Percentiles rank a stretch among this genome's conserved stretches.
Conservation (phyloP, 2,113 vertebrate species). For the Poicephalus gulielmi region DNA sequence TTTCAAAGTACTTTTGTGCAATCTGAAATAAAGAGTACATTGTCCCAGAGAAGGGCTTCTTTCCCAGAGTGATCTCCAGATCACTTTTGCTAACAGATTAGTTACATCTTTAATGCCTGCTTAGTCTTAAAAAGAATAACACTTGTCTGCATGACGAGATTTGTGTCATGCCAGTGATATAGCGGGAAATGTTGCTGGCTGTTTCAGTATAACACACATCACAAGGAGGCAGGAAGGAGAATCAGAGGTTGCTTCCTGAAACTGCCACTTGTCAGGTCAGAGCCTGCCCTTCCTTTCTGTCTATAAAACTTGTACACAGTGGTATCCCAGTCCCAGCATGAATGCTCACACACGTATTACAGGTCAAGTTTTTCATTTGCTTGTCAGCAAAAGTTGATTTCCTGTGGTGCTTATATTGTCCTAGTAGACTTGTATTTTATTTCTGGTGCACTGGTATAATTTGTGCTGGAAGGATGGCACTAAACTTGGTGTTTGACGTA, state of each 20-base stretch:
- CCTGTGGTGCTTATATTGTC: background rate
- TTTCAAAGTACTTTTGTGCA: background rate
- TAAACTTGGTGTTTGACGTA: background rate
- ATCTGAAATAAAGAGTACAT: background rate
- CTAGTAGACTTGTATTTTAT: background rate
- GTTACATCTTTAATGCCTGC: slow-evolving; percentile 5
- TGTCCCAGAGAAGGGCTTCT: background rate
- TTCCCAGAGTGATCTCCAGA: background rate
- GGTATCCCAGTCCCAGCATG: background rate
- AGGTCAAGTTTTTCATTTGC: background rate
- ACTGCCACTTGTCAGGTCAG: background rate
- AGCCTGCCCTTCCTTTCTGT: background rate
- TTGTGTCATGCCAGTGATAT: background rate
- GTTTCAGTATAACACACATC: background rate
- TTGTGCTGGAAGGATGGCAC: background rate
- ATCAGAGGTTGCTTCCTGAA: background rate
- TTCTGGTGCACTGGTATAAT: background rate
- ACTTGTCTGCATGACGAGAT: background rate
- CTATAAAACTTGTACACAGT: background rate
- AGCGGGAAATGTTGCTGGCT: background rate
- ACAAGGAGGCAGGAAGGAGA: background rate
- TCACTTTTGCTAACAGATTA: slow-evolving; percentile 26
- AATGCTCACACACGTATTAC: background rate
- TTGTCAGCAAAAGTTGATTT: background rate
- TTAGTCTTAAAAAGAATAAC: background rate